Conservation (phyloP, 2,797 vertebrate genomes). For the Acanthopagrus latus region DNA sequence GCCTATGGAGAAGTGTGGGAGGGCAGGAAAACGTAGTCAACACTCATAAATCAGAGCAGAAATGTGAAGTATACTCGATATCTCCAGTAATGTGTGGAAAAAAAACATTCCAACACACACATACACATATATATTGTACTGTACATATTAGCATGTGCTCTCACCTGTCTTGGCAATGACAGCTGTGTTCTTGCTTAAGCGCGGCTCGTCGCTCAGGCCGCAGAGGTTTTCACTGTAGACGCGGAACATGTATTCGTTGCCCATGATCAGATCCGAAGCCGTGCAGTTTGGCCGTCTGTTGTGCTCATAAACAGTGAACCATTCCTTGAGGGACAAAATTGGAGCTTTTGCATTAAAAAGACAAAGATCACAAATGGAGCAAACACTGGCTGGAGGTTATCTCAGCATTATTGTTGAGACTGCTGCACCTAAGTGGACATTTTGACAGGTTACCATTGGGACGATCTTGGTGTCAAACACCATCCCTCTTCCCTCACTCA, state of each 20-base stretch:
- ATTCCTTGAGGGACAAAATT: conserved; percentile 83
- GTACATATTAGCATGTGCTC: not conserved
- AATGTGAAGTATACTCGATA: not conserved
- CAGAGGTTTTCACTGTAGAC: conserved; percentile 91
- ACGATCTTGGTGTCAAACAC: not conserved
- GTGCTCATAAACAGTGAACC: conserved; percentile 92
- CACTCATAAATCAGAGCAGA: conserved; percentile 26
- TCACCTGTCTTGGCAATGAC: conserved; percentile 88
- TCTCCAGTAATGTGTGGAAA: not conserved
- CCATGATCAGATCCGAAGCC: conserved; percentile 91
- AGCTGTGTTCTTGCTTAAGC: conserved; percentile 89
- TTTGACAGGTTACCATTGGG: not conserved
- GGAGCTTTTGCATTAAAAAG: not conserved
- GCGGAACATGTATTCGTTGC: conserved; percentile 92
- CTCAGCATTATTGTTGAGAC: not conserved
- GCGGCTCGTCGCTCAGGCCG: conserved; percentile 87
- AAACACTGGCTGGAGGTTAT: not conserved
- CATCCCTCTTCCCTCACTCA: conserved; percentile 51
- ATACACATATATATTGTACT: not conserved
- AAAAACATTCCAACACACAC: too few relatives aligned
- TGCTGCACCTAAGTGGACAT: not conserved
- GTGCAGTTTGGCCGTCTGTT: conserved; percentile 89
- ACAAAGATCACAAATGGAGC: not conserved
- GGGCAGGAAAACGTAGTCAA: conserved; percentile 1
- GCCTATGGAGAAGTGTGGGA: conserved; percentile 68